Conservation (phyloP, 2,888 invertebrate genomes). For the Cistogaster globosa region DNA sequence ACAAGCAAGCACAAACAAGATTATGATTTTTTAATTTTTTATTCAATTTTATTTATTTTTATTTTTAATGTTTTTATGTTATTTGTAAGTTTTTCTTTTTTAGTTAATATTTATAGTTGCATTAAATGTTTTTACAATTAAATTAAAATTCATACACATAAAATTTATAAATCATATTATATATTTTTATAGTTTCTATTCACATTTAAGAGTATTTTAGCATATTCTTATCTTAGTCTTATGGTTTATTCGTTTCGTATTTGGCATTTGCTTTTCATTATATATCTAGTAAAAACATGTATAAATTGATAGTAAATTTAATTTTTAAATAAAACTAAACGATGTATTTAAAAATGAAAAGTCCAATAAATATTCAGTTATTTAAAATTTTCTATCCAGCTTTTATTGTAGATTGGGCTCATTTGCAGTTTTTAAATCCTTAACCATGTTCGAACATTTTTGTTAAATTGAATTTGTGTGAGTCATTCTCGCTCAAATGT, state of each 20-base stretch:
- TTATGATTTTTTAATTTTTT: constrained; percentile 4
- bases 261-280: constrained; percentile 10
- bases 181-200: constrained; percentile 36
- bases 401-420: too few species aligned
- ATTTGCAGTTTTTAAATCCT: too few species aligned
- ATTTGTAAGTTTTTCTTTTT: constrained; percentile 13
- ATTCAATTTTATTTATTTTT: constrained; percentile 32
- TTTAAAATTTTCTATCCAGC: too few species aligned
- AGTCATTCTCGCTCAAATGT: too few species aligned
- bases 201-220: constrained; percentile 38
- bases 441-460: too few species aligned
- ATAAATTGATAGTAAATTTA: constrained; percentile 55
- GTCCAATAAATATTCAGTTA: background rate
- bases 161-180: constrained; percentile 41
- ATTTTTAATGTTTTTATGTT: constrained; percentile 29
- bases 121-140: constrained; percentile 24
- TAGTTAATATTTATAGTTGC: constrained; percentile 25
- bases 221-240: constrained; percentile 16
- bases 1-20: background rate
- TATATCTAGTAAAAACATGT: constrained; percentile 28
- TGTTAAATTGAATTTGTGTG: too few species aligned
- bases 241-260: background rate
- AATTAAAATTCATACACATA: constrained; percentile 33
- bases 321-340: constrained; percentile 43
- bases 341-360: background rate